Evolutionary conservation across 2,888 invertebrate species (phyloP), one percentile per base, ranked within the genome.

Genomic region (Tetrapedia diversipes): DNA sequence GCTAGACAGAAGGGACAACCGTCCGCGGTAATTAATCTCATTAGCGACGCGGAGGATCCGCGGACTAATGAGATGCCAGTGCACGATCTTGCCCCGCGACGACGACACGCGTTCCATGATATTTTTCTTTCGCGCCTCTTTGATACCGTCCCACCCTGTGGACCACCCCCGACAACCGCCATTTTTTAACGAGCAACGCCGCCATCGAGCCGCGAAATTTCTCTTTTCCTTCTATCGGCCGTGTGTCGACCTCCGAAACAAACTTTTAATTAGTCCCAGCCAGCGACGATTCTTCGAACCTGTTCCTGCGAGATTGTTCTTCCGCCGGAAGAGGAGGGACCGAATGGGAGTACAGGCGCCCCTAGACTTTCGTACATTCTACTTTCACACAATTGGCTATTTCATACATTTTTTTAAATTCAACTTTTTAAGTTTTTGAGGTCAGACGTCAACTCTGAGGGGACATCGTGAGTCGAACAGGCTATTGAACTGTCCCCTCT

Each of bases 11-110:
- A n/a, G 51, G 53, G 54, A 57, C 57, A 49, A 66, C 59, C 53
- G 27, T 14, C 59, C 37, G 60, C 45, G 80, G 59, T 85, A 84
- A 84, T 84, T 84, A 85, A 84, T 84, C 81, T 84, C 82, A 84
- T 85, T 84, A 84, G 77, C 70, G 64, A 32, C 45, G 16, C 19
- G 51, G 54, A 63, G 77, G 47, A 77, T 74, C 37, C 72, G 56
- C 56, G 65, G 49, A 65, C 74, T 84, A 85, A 84, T 79, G 79
- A 84, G 81, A 60, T 79, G 79, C 71, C 69, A 53, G 51, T 53
- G 68, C 68, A 67, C 71, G 78, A 77, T 84, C 70, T 81, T 71
- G 64, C 72, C 49, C 60, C n/a, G n/a, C n/a, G n/a, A n/a, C 56
- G 57, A 45, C 63, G 63, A 65, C 75, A 78, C 80, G 63, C 71